These are phyloP conservation scores for Sinocyclocheilus grahami DNA, from an alignment of 2,113 vertebrate genomes.

Conservation along the genomic window DNA sequence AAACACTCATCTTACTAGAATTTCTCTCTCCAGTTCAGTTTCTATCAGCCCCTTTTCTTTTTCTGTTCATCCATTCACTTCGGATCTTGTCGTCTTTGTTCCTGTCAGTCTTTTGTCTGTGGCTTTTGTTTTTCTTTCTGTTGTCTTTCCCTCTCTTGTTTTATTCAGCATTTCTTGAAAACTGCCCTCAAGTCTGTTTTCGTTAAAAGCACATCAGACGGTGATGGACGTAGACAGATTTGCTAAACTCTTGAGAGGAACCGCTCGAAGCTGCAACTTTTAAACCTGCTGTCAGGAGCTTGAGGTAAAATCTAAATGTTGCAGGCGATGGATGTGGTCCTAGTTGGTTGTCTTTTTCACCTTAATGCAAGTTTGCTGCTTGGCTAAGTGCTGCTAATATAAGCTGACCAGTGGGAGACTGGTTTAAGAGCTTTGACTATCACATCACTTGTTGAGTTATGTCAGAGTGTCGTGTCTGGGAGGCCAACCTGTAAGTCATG, in stretches of 20 bases:
- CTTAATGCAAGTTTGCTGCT: neutral
- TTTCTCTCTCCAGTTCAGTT: slow-evolving; percentile 5
- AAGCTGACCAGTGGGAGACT: slow-evolving; percentile 9
- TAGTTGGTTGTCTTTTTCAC: neutral
- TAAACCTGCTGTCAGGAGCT: neutral
- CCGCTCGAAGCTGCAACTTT: slow-evolving; percentile 15
- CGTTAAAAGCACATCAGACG: slow-evolving; percentile 44
- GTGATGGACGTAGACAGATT: slow-evolving; percentile 24
- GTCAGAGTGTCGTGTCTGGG: neutral
- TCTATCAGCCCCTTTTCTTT: neutral
- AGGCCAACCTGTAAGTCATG: neutral
- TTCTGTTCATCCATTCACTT: slow-evolving; percentile 7
- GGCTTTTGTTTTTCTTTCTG: neutral
- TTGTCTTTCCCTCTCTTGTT: neutral
- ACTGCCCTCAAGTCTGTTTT: slow-evolving; percentile 39
- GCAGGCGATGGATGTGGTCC: neutral
- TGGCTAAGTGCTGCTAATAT: slow-evolving; percentile 13
- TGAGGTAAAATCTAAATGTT: slow-evolving; percentile 4
- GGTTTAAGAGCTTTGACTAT: slow-evolving; percentile 6
- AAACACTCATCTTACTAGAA: slow-evolving; percentile 35
- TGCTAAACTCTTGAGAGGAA: slow-evolving; percentile 34
- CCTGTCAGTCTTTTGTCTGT: neutral
- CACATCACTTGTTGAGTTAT: slow-evolving; percentile 14
- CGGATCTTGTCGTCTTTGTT: neutral
- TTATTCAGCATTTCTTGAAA: slow-evolving; percentile 23